Conservation (phyloP, 2,797 vertebrate species). For the Oreortyx pictus region DNA sequence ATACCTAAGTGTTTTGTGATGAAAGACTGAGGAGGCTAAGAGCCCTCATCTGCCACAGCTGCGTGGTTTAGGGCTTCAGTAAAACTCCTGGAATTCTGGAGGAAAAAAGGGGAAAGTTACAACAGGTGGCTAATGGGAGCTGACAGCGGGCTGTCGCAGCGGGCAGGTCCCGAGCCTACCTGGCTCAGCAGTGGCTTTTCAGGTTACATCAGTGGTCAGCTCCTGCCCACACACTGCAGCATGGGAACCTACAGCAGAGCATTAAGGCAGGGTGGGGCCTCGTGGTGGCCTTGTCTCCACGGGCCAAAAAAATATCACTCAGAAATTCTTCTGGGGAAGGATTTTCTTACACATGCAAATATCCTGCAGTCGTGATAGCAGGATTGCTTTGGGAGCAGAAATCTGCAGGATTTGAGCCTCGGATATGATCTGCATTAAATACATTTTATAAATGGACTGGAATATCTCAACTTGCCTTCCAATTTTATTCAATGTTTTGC, state of each 20-base stretch:
- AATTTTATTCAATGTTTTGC: constrained; percentile 10
- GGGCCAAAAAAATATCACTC: neutral
- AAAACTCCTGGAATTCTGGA: neutral
- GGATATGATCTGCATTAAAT: constrained; percentile 23
- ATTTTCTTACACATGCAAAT: neutral
- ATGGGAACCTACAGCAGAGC: neutral
- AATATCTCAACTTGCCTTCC: constrained; percentile 33
- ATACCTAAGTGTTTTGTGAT: neutral
- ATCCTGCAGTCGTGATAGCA: accelerated
- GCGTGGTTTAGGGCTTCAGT: neutral
- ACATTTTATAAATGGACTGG: neutral
- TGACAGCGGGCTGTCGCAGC: neutral
- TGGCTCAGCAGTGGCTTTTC: neutral
- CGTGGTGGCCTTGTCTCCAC: accelerated
- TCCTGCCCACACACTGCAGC: accelerated
- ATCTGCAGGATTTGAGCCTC: neutral
- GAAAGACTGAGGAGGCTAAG: neutral
- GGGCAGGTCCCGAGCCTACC: neutral
- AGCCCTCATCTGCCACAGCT: neutral
- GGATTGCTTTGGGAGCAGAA: neutral
- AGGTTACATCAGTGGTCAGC: neutral
- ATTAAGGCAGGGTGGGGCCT: neutral
- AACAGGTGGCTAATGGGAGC: neutral
- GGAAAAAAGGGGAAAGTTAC: neutral
- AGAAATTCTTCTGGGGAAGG: neutral